Conservation (phyloP, 2,113 vertebrate genomes). For the Marmota monax region DNA sequence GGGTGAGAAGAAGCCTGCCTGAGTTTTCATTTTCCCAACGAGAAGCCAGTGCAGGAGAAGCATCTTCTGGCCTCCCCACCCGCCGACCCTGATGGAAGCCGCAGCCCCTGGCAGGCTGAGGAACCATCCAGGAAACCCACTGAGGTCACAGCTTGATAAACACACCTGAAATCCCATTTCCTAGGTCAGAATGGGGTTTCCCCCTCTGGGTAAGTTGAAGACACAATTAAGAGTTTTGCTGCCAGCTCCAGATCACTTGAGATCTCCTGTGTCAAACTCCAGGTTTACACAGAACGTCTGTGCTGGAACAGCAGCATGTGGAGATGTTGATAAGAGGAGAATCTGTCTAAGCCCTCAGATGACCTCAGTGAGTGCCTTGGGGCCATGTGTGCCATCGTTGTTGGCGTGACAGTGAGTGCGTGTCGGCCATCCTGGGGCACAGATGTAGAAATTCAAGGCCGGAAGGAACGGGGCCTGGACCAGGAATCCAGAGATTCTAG, state of each 20-base stretch:
- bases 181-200: not conserved
- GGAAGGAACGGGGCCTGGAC: fast-evolving
- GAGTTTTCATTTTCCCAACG: not conserved
- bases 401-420: too few species aligned
- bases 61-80: not conserved
- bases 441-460: not conserved
- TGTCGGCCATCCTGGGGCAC: too few species aligned
- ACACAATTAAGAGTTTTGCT: not conserved
- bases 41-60: not conserved
- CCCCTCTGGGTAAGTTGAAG: not conserved
- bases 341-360: not conserved
- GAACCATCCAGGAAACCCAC: not conserved
- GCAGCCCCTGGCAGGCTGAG: not conserved
- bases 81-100: not conserved
- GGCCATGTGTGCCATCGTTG: too few species aligned
- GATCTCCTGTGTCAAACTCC: not conserved
- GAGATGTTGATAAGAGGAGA: not conserved
- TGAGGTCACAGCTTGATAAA: constrained; percentile 1
- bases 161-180: constrained; percentile 13
- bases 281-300: not conserved
- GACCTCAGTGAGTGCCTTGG: not conserved
- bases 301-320: fast-evolving
- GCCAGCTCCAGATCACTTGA: not conserved
- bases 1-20: not conserved
- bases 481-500: not conserved